These are phyloP conservation scores for Zelleria hepariella DNA, from an alignment of 2,888 invertebrate species.

Conservation along the genomic window DNA sequence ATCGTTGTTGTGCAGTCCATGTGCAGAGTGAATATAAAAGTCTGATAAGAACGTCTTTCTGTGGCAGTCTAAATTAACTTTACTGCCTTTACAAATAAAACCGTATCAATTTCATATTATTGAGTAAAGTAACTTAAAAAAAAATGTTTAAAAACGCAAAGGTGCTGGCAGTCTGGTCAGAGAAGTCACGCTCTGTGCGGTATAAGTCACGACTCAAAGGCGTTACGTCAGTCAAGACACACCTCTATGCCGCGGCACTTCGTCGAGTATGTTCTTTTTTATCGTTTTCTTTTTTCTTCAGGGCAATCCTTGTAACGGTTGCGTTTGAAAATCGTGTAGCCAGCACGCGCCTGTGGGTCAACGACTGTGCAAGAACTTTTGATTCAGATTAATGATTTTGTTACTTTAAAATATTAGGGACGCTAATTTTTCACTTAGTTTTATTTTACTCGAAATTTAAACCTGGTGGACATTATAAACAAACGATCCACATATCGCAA, in stretches of 20 bases:
- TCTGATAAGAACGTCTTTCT: too few relatives aligned
- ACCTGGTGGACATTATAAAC: too few relatives aligned
- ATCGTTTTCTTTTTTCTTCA: constrained; percentile 19
- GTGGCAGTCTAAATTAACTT: too few relatives aligned
- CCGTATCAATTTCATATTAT: too few relatives aligned
- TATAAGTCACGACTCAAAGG: constrained; percentile 37
- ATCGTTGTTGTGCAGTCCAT: too few relatives aligned
- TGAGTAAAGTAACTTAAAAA: too few relatives aligned
- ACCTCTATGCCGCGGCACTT: constrained; percentile 24
- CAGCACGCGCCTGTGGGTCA: constrained; percentile 11
- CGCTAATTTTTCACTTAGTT: neutral
- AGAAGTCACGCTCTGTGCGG: constrained; percentile 32
- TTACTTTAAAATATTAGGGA: neutral
- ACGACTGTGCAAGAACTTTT: neutral
- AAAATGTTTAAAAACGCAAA: neutral
- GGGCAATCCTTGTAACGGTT: constrained; percentile 30
- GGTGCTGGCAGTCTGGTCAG: constrained; percentile 30
- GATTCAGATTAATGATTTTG: neutral
- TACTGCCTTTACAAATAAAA: too few relatives aligned
- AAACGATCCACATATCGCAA: too few relatives aligned
- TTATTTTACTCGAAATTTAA: too few relatives aligned
- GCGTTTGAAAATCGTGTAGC: constrained; percentile 11
- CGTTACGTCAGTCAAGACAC: constrained; percentile 45
- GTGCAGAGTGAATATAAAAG: too few relatives aligned
- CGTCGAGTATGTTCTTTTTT: constrained; percentile 7